These are phyloP conservation scores for Gonatopus flavifemur DNA, from an alignment of 1,140 invertebrate genomes.

Conservation along the genomic window DNA sequence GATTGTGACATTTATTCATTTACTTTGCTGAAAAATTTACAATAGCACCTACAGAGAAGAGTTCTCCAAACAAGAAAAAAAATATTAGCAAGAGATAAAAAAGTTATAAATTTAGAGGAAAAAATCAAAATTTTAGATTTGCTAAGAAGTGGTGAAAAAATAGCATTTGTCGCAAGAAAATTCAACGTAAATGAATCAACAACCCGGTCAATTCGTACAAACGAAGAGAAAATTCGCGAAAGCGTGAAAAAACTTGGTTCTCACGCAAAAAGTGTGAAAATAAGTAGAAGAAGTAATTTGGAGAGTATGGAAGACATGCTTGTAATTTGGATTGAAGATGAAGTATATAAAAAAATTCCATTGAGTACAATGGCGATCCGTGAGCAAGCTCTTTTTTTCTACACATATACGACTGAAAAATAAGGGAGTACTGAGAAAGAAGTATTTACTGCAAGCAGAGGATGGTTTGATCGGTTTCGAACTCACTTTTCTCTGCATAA, in stretches of 20 bases:
- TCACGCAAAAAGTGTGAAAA: not conserved
- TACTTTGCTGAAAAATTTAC: no score
- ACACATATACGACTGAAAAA: not conserved
- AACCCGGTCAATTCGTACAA: not conserved
- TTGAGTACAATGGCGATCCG: not conserved
- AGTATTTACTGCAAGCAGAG: not conserved
- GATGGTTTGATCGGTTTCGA: not conserved
- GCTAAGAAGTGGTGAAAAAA: not conserved
- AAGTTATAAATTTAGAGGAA: not conserved
- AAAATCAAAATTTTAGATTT: not conserved
- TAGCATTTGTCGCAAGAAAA: not conserved
- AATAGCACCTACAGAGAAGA: no score
- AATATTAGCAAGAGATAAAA: no score
- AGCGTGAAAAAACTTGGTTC: not conserved
- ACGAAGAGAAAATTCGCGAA: not conserved
- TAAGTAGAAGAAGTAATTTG: not conserved
- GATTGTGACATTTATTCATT: no score
- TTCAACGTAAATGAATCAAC: not conserved
- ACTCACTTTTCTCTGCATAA: not conserved
- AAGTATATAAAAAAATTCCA: not conserved
- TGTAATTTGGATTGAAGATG: not conserved
- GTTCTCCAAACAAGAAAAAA: no score
- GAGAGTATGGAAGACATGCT: not conserved
- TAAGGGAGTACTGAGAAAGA: not conserved
- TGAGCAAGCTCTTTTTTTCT: not conserved